Percentiles rank a stretch among this genome's conserved stretches.
Evolutionary conservation across 2,888 invertebrate genomes (phyloP).

Genomic region (Agonopterix heracliana): DNA sequence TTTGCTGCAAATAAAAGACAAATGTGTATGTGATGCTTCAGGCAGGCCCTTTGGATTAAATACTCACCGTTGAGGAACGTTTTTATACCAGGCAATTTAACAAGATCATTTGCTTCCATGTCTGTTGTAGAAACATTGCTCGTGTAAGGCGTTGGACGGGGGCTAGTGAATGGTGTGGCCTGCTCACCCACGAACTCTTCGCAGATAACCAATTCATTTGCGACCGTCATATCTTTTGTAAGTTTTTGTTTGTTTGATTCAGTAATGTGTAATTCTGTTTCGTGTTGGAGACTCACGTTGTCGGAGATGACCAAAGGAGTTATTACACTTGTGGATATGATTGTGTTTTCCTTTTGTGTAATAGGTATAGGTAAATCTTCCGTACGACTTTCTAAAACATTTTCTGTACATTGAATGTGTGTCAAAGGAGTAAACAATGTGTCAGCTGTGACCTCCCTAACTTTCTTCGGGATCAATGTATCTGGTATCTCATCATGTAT

Average conservation of each 20-base stretch:
- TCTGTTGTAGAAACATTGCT: too few species aligned
- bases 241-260: conserved; percentile 42
- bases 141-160: too few species aligned
- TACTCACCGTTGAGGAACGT: too few species aligned
- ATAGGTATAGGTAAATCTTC: conserved; percentile 37
- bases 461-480: conserved; percentile 27
- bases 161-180: conserved; percentile 17
- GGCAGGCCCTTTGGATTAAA: too few species aligned
- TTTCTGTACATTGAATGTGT: conserved; percentile 58
- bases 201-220: conserved; percentile 46
- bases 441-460: conserved; percentile 41
- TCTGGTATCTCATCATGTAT: conserved; percentile 9
- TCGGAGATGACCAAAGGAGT: conserved; percentile 55
- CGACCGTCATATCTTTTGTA: conserved; percentile 38
- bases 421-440: conserved; percentile 43
- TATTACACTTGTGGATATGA: conserved; percentile 41
- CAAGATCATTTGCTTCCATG: too few species aligned
- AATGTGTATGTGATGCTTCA: too few species aligned
- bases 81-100: too few species aligned
- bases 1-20: too few species aligned
- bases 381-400: conserved; percentile 38
- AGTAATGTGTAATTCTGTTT: conserved; percentile 44
- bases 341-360: conserved; percentile 34
- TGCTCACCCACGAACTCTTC: conserved; percentile 53
- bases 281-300: conserved; percentile 49